Evolutionary conservation across 2,113 vertebrate species (phyloP).

Genomic region (Rousettus leschenaultii): DNA sequence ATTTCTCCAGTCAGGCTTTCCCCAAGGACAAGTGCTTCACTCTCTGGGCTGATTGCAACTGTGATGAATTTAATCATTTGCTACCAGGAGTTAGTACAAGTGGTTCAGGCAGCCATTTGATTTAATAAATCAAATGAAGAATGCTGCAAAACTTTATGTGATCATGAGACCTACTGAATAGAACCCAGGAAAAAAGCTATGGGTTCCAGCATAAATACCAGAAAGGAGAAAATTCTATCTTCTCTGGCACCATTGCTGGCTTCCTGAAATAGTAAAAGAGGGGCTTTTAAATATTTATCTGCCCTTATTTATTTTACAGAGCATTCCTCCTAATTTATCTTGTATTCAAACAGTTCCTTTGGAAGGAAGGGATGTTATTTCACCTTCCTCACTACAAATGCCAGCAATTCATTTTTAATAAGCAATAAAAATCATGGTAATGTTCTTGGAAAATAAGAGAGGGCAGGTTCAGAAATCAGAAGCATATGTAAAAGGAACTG

Average conservation of each 20-base stretch:
- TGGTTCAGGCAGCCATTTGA: neutral
- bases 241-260: neutral
- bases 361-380: neutral
- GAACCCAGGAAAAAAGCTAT: neutral
- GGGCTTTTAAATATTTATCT: conserved; percentile 50
- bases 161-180: neutral
- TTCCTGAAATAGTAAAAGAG: neutral
- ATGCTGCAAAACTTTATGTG: neutral
- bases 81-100: neutral
- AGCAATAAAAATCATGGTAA: conserved; percentile 40
- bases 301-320: conserved; percentile 33
- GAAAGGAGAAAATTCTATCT: conserved; percentile 25
- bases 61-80: conserved; percentile 13
- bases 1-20: neutral
- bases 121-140: conserved; percentile 38
- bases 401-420: conserved; percentile 56
- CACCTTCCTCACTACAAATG: neutral
- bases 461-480: conserved; percentile 1
- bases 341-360: neutral
- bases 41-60: neutral
- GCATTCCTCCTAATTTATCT: conserved; percentile 34
- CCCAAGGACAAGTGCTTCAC: conserved; percentile 36
- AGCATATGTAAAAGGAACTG: conserved; percentile 23
- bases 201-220: neutral
- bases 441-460: neutral